These are phyloP conservation scores for Heteromormyrus szaboi DNA, from an alignment of 2,797 vertebrate species.

Conservation along the genomic window DNA sequence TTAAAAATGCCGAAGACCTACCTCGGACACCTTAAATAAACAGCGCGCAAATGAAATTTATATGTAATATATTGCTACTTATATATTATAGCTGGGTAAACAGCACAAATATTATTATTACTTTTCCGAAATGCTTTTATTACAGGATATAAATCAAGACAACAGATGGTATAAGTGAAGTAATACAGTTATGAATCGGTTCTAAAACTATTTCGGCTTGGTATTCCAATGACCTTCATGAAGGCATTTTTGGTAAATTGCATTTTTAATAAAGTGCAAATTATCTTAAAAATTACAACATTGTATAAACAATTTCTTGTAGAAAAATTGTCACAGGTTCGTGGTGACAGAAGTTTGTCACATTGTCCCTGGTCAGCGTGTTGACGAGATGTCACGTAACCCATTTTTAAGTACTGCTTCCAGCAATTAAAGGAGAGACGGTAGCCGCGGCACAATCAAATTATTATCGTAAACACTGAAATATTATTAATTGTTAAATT, in stretches of 20 bases:
- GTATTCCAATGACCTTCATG: neutral
- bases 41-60: neutral
- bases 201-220: neutral
- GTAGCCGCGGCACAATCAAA: neutral
- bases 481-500: constrained; percentile 2
- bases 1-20: neutral
- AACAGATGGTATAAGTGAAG: neutral
- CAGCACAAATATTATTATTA: neutral
- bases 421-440: neutral
- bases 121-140: neutral
- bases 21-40: neutral
- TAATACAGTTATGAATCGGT: neutral
- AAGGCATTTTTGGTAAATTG: neutral
- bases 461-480: neutral
- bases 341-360: neutral
- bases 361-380: neutral
- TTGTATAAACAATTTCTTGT: neutral
- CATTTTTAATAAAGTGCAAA: neutral
- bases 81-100: neutral
- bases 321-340: neutral
- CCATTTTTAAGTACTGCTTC: neutral
- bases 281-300: constrained; percentile 2
- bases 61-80: neutral
- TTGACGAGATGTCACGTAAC: neutral
- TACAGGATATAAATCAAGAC: neutral